Evolutionary conservation across 1,140 invertebrate genomes (phyloP), one percentile per base, ranked within the genome.

Genomic region (Lasioglossum albipes): DNA sequence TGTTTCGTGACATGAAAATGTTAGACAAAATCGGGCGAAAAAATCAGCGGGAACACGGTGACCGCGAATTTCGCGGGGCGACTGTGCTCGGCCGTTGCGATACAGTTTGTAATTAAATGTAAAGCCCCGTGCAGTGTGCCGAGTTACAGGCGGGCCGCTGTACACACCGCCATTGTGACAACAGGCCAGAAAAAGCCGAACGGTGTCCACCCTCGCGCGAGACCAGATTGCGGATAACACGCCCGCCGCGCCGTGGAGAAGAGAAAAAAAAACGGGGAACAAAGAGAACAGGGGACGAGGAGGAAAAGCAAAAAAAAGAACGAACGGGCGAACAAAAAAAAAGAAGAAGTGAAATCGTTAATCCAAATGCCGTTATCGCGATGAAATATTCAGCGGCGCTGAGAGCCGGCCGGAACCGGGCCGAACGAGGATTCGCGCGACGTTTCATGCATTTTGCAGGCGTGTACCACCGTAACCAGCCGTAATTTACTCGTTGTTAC

Each of bases 21-120:
- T 31, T 13, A 20, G 12, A 22, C 1, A 27, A 27, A 27, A 27
- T 13, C 22, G 61, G 45, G 42, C 9, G 4, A 4, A 20, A 49
- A 13, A 49, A 49, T 10, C 45, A 12, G 2, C 45, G 9, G 10
- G 45, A 5, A 42, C 2, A 9, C 62, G 41, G 31, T 41, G 41
- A 52, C 64, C 49, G 13, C n/a, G 74, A 76, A 57, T 68, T 42
- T 68, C 18, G 52, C 16, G 6, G n/a, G 13, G 6, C 9, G 13
- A 2, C 12, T 0, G 45, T 7, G 74, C 45, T 27, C 31, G 16
- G 54, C 36, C 5, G 36, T 36, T 36, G 52, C 74, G 74, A 36
- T 16, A 20, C 41, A 20, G 13, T 18, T 52, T 36, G 75, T 76
- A 69, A 76, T 76, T 69, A 76, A 76, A 76, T 76, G 57, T 45